phyloP scores from a whole-genome alignment of 2,113 vertebrate species.

The Corythoichthys haematopterus region DNA sequence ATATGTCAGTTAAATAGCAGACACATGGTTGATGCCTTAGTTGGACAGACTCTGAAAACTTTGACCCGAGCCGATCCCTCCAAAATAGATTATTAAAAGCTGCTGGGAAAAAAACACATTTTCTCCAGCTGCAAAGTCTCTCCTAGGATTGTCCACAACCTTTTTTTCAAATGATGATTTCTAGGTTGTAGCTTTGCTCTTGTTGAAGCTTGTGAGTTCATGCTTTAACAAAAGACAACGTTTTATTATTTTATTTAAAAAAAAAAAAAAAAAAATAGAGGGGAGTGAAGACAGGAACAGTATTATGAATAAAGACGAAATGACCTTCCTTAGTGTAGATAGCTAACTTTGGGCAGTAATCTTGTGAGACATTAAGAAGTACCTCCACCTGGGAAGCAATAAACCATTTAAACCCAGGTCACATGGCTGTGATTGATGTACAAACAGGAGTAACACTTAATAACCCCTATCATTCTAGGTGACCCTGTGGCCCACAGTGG shows the following conservation, averaged over 20 bases:
- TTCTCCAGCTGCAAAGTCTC: constrained; percentile 16
- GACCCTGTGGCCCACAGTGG: constrained; percentile 49
- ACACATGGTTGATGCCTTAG: constrained; percentile 23
- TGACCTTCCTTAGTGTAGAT: constrained; percentile 53
- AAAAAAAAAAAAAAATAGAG: constrained; percentile 17
- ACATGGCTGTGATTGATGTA: constrained; percentile 64
- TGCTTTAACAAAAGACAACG: too few relatives aligned
- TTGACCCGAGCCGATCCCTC: constrained; percentile 34
- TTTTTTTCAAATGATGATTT: constrained; percentile 24
- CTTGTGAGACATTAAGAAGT: constrained; percentile 58
- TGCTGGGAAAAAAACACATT: constrained; percentile 23
- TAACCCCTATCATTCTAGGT: constrained; percentile 71
- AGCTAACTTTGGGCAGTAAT: constrained; percentile 55
- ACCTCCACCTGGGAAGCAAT: constrained; percentile 61
- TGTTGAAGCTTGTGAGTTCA: neutral
- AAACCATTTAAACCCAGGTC: constrained; percentile 64
- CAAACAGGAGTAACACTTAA: constrained; percentile 59
- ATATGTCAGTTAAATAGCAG: constrained; percentile 36
- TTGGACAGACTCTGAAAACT: constrained; percentile 18
- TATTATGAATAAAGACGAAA: constrained; percentile 27
- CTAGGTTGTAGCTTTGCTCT: constrained; percentile 23
- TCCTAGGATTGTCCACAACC: constrained; percentile 21
- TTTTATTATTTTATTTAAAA: neutral
- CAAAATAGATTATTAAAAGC: constrained; percentile 41
- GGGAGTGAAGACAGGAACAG: constrained; percentile 16